Evolutionary conservation across 2,797 vertebrate genomes (phyloP).

Genomic region (Tinamus major): DNA sequence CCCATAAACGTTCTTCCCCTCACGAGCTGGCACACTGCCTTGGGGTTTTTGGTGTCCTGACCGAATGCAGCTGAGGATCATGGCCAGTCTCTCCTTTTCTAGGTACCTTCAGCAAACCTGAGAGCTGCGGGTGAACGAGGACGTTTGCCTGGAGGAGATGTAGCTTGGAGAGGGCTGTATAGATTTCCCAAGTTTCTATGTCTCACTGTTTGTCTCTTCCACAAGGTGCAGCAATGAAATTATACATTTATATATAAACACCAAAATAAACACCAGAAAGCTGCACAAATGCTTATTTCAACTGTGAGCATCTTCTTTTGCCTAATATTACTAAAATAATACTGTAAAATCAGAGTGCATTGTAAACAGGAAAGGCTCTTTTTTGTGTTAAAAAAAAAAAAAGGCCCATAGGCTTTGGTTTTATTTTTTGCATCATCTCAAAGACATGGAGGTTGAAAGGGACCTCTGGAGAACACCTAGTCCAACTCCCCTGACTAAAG

Average conservation of each 20-base stretch:
- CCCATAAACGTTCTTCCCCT: rapidly evolving
- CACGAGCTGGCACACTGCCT: background rate
- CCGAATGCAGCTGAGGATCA: background rate
- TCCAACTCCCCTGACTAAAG: background rate
- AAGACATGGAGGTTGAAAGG: background rate
- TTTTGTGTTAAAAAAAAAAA: no score
- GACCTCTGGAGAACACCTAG: background rate
- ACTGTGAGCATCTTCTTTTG: no score
- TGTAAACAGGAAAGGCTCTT: no score
- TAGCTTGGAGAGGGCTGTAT: rapidly evolving
- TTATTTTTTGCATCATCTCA: background rate
- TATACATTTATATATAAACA: no score
- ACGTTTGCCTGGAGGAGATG: rapidly evolving
- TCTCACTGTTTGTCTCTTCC: no score
- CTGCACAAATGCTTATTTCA: no score
- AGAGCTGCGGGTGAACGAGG: background rate
- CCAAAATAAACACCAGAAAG: no score
- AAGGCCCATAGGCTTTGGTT: background rate
- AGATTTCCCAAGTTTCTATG: no score
- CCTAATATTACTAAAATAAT: no score
- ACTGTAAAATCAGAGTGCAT: no score
- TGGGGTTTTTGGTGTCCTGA: background rate
- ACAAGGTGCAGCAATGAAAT: background rate
- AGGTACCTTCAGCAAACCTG: background rate
- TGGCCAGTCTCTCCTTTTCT: background rate